These are phyloP conservation scores for Tricholaema leucomelas DNA, from an alignment of 2,113 vertebrate species.

Conservation along the genomic window DNA sequence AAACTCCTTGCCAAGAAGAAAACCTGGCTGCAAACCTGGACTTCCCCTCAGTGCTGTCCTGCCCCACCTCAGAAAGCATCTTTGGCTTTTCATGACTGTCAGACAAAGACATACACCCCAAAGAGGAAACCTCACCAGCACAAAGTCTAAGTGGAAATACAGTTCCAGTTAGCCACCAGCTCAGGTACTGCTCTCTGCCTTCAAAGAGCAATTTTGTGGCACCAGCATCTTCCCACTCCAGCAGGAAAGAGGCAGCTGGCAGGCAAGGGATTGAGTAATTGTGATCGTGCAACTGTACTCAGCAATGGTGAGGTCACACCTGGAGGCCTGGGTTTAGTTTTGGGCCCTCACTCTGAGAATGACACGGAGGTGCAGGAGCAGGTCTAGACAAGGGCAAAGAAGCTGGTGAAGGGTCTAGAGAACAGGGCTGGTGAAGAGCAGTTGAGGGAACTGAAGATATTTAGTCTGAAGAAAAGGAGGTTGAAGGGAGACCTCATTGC, in stretches of 20 bases:
- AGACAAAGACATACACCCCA: not conserved
- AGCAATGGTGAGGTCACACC: too few species aligned
- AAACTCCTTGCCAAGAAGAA: not conserved
- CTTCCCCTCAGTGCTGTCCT: not conserved
- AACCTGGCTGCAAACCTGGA: not conserved
- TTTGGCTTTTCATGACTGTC: not conserved
- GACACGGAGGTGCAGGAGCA: too few species aligned
- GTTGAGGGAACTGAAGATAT: too few species aligned
- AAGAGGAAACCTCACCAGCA: not conserved
- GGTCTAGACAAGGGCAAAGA: too few species aligned
- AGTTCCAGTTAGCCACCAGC: not conserved
- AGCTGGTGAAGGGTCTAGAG: too few species aligned
- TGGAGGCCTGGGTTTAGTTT: too few species aligned
- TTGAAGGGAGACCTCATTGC: too few species aligned
- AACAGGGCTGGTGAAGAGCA: too few species aligned
- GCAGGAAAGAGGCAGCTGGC: fast-evolving
- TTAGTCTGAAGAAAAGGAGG: too few species aligned
- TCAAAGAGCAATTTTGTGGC: not conserved
- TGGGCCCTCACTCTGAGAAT: too few species aligned
- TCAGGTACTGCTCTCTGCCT: not conserved
- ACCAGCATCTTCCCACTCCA: not conserved
- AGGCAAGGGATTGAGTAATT: fast-evolving
- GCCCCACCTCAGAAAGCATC: not conserved
- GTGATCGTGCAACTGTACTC: too few species aligned
- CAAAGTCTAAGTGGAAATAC: not conserved